These are phyloP conservation scores for Hemicrepidius hirtus DNA, from an alignment of 2,888 invertebrate genomes.

Conservation along the genomic window DNA sequence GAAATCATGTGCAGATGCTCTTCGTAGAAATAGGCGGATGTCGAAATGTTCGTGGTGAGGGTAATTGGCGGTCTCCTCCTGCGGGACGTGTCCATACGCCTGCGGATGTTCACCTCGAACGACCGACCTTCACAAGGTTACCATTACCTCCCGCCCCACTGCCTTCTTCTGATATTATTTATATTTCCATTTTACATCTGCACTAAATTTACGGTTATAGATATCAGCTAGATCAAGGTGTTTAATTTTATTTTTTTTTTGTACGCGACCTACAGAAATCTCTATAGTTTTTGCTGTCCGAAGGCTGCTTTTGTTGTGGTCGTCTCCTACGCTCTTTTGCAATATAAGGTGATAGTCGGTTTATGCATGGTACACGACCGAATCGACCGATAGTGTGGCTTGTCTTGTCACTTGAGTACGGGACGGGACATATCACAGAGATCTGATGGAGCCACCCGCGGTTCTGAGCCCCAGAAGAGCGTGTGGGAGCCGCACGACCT, in stretches of 20 bases:
- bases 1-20: slow-evolving; percentile 26
- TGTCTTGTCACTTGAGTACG: slow-evolving; percentile 28
- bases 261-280: background rate
- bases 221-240: slow-evolving; percentile 22
- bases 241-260: slow-evolving; percentile 16
- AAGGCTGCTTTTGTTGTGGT: slow-evolving; percentile 41
- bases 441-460: slow-evolving; percentile 57
- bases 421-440: slow-evolving; percentile 46
- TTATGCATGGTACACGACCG: slow-evolving; percentile 27
- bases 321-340: slow-evolving; percentile 54
- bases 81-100: slow-evolving; percentile 54
- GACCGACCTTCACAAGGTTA: slow-evolving; percentile 70
- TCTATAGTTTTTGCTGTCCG: background rate
- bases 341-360: slow-evolving; percentile 23
- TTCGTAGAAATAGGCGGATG: slow-evolving; percentile 31
- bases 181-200: slow-evolving; percentile 41
- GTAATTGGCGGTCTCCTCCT: slow-evolving; percentile 47
- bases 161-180: slow-evolving; percentile 42
- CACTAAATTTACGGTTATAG: slow-evolving; percentile 43
- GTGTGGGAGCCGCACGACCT: slow-evolving; percentile 54
- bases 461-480: slow-evolving; percentile 35
- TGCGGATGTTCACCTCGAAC: slow-evolving; percentile 67
- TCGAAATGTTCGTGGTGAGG: slow-evolving; percentile 44
- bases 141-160: slow-evolving; percentile 50
- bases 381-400: slow-evolving; percentile 29